phyloP scores from a whole-genome alignment of 2,113 vertebrate species.

The Chamaea fasciata region DNA sequence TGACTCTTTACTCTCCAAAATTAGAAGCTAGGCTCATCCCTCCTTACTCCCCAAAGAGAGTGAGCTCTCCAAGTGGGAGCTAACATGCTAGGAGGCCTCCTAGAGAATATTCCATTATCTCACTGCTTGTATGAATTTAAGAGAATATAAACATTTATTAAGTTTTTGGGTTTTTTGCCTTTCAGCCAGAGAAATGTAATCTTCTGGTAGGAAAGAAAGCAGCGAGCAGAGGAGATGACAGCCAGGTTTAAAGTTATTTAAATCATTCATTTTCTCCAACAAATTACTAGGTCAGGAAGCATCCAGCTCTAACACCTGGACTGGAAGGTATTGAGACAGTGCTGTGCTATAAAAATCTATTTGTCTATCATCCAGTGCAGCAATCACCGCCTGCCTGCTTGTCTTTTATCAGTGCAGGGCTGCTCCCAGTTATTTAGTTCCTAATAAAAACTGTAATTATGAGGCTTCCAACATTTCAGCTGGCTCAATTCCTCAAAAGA shows the following conservation, averaged over 20 bases:
- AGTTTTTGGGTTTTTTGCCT: slow-evolving; percentile 18
- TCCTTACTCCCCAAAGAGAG: not conserved
- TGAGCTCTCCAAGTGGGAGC: not conserved
- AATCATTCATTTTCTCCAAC: not conserved
- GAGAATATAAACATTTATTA: not conserved
- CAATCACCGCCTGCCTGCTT: not conserved
- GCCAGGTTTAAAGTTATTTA: not conserved
- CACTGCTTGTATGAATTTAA: not conserved
- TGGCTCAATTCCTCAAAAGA: not conserved
- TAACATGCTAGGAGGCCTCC: not conserved
- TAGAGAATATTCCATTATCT: not conserved
- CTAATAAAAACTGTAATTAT: not conserved
- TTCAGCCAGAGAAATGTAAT: not conserved
- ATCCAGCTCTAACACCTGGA: not conserved
- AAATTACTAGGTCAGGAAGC: not conserved
- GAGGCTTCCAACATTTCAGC: not conserved
- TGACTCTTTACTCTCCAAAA: not conserved
- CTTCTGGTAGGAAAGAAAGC: not conserved
- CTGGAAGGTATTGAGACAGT: not conserved
- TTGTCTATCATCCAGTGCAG: not conserved
- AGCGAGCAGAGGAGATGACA: not conserved
- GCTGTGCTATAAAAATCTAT: not conserved
- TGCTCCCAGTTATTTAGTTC: not conserved
- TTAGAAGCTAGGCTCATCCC: not conserved
- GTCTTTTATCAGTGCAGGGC: not conserved